Base-by-base conservation (phyloP, 64 coral and sea anemone genomes). In the Exaiptasia diaphana region DNA sequence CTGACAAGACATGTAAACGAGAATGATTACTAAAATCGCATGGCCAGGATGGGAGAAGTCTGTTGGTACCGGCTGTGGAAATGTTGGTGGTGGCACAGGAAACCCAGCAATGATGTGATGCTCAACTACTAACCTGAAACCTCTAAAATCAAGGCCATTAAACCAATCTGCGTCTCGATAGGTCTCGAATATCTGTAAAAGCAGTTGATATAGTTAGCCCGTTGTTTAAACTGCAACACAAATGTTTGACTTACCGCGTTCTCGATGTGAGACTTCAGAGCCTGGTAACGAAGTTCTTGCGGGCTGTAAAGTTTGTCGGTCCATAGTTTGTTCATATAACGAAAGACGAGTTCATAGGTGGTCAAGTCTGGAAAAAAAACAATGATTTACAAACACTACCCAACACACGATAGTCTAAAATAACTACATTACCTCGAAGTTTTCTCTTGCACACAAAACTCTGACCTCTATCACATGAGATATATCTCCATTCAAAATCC, bases 121-220 rank as follows among this genome's bases (percentile, higher is more conserved):
- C n/a, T n/a, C n/a, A n/a, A n/a, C 44, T 31, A 40, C 54, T 32
- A 88, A 93, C 91, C 85, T 70, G 41, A 93, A 93, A 34, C 64
- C 73, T 75, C 83, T 76, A 9, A 93, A 71, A 15, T 76, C 62
- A 8, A 93, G 42, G 26, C 83, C 75, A 15, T 88, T 72, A 53
- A 93, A 93, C 91, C 91, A 93, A 49, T 93, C 91, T 7, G 22
- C 22, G 11, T 93, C 85, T 23, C 73, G 59, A 50, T 88, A 93
- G 0, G 73, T 49, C 52, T 82, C 64, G 1, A 88, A 60, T 44
- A 93, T 50, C 91, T 93, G 64, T 54, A 22, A 15, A 6, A 67
- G 25, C 13, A n/a, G 53, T 20, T 23, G 27, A 17, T 0, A 54
- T 12, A 54, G 15, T 46, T 46, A 7, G 6, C 6, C 43, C 6